Base-by-base conservation (phyloP, 2,888 invertebrate genomes). In the Rhimphoctona megacephalus region DNA sequence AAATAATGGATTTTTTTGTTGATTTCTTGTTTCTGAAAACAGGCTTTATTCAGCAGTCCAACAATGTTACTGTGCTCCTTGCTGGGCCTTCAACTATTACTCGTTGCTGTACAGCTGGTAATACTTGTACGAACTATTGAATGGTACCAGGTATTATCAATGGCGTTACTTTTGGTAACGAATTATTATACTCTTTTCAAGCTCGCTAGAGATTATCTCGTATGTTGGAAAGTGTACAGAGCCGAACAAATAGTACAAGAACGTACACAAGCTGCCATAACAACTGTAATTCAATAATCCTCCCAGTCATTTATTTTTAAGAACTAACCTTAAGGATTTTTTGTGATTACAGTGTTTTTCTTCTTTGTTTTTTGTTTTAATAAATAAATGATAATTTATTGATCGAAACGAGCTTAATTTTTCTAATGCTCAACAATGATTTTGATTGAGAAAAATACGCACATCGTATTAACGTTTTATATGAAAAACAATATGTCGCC, bases 101-200 rank as follows among this genome's bases (percentile, higher is more conserved):
- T 97, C 39, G 96, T 99, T 70, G 93, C 97, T 0, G 95, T 97
- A 70, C 98, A 99, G 94, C 95, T 99, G 84, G 96, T 97, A 78
- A 95, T 98, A 49, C 95, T 99, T 17, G 96, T 98, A 90, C 96
- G 97, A 88, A 97, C 97, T 22, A 96, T 96, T 57, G 97, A 98
- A 90, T 99, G 99, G 99, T 98, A 99, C 95, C 97, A 98, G 93
- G 96, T 98, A 85, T 94, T 99, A 70, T 97, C 99, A 2, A 96
- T 98, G 90, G 96, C 98, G 7, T 96, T 98, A 85, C 95, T 99
- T 70, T 96, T 99, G 52, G 97, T 98, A 92, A 97, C 98, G 88
- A 99, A 99, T 94, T 98, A 99, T 94, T 97, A 98, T 92, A 97
- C 98, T 0, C 95, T 99, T 67, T 99, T 98, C 94, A 98, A 98